Percentiles rank a stretch among this genome's conserved stretches.
These are phyloP conservation scores for Catostylus mosaicus DNA, from an alignment of 30 jellyfish, hydroid and myxozoan genomes.

Conservation along the genomic window DNA sequence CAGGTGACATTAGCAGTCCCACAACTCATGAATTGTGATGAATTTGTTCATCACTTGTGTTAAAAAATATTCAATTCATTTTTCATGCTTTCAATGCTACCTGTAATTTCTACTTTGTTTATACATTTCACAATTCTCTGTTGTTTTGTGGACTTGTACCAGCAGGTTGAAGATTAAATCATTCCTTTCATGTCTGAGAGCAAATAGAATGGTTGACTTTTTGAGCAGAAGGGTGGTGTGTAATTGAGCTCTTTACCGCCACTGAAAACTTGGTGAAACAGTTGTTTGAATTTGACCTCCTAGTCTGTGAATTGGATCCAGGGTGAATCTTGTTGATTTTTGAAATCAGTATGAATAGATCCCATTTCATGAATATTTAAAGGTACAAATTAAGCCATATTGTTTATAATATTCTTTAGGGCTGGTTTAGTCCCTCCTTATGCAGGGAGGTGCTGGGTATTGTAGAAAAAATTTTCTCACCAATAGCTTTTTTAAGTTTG, in stretches of 20 bases:
- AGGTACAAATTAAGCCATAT: too few species aligned
- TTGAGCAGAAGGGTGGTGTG: too few species aligned
- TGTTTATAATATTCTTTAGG: too few species aligned
- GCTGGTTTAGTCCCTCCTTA: too few species aligned
- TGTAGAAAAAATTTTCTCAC: too few species aligned
- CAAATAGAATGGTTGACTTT: too few species aligned
- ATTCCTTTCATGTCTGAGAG: too few species aligned
- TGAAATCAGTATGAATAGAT: too few species aligned
- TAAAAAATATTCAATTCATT: background rate
- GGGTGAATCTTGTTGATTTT: too few species aligned
- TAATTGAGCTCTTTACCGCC: background rate
- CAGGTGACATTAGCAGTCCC: background rate
- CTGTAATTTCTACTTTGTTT: background rate
- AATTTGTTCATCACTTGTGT: background rate
- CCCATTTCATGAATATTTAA: too few species aligned
- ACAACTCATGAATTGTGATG: background rate
- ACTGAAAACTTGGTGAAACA: background rate
- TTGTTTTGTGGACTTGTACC: background rate
- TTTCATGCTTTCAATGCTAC: background rate
- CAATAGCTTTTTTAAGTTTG: too few species aligned
- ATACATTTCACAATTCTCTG: background rate
- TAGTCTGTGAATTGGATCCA: background rate
- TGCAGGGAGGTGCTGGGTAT: too few species aligned
- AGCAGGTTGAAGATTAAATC: conserved; percentile 9
- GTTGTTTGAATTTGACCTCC: background rate